Percentiles rank a stretch among this genome's conserved stretches.
Evolutionary conservation across 2,888 invertebrate genomes (phyloP).

Genomic region (Neuroscelio doddi): DNA sequence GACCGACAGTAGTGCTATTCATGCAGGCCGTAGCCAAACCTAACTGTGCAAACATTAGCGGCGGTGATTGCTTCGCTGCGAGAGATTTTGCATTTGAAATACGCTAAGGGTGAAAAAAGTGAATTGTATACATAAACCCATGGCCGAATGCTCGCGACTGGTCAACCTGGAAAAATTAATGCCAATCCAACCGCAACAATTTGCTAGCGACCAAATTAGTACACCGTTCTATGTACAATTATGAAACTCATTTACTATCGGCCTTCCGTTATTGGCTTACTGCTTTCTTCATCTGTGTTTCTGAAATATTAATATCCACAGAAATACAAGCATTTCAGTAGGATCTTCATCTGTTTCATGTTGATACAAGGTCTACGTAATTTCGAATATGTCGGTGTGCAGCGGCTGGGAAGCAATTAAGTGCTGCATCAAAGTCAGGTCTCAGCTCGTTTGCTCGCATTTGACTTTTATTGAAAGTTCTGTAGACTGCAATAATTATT

Average conservation of each 20-base stretch:
- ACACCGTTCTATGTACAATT: slow-evolving; percentile 23
- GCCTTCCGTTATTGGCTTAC: too few relatives aligned
- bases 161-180: slow-evolving; percentile 38
- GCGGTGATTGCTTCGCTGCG: slow-evolving; percentile 63
- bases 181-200: slow-evolving; percentile 42
- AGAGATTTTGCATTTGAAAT: slow-evolving; percentile 54
- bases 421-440: slow-evolving; percentile 5
- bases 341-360: background rate
- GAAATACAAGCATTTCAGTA: slow-evolving; percentile 1
- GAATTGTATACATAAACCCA: slow-evolving; percentile 53
- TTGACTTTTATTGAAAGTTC: background rate
- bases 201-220: slow-evolving; percentile 38
- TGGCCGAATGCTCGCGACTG: background rate
- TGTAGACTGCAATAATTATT: slow-evolving; percentile 8
- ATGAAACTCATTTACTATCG: slow-evolving; percentile 4
- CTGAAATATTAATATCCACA: background rate
- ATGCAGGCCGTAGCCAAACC: slow-evolving; percentile 44
- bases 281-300: slow-evolving; percentile 6
- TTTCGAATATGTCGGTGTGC: background rate
- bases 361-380: slow-evolving; percentile 1
- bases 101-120: slow-evolving; percentile 29
- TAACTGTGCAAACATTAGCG: slow-evolving; percentile 62
- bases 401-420: slow-evolving; percentile 4
- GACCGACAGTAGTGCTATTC: background rate
- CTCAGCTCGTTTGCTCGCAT: background rate